These are phyloP conservation scores for Harpalus rubripes DNA, from an alignment of 2,888 invertebrate species.

Conservation along the genomic window DNA sequence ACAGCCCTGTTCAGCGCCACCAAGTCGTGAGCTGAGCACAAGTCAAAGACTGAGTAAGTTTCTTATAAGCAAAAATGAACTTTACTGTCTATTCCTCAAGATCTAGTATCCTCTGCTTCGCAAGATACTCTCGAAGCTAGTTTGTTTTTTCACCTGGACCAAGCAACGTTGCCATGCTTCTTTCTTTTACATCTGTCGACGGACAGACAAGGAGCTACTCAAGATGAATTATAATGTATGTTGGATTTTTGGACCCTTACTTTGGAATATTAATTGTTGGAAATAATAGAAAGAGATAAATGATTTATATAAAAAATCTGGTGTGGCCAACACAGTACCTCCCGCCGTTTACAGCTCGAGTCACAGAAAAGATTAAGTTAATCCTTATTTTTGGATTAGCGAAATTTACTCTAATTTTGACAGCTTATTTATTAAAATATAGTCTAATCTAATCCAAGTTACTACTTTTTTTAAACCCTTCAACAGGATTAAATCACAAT, in stretches of 20 bases:
- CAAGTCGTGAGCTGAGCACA: constrained; percentile 42
- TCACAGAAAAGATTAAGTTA: too few species aligned
- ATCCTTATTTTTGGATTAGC: too few species aligned
- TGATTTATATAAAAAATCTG: too few species aligned
- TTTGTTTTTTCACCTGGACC: constrained; percentile 46
- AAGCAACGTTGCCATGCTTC: constrained; percentile 10
- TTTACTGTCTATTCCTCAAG: background rate
- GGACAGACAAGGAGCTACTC: background rate
- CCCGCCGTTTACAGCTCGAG: too few species aligned
- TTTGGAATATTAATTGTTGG: constrained; percentile 8
- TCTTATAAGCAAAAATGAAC: background rate
- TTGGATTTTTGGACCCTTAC: background rate
- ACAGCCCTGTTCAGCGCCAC: background rate
- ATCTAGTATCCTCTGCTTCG: background rate
- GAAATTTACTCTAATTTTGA: too few species aligned
- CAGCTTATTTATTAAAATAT: too few species aligned
- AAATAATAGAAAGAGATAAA: too few species aligned
- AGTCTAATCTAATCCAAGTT: too few species aligned
- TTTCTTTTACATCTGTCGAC: constrained; percentile 17
- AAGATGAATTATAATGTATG: constrained; percentile 36
- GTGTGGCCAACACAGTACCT: too few species aligned
- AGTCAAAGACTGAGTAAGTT: background rate
- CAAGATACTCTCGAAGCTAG: constrained; percentile 17
- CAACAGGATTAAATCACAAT: too few species aligned
- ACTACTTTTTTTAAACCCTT: too few species aligned